Evolutionary conservation across 1,140 invertebrate genomes (phyloP).

Genomic region (Metopolophium dirhodum): DNA sequence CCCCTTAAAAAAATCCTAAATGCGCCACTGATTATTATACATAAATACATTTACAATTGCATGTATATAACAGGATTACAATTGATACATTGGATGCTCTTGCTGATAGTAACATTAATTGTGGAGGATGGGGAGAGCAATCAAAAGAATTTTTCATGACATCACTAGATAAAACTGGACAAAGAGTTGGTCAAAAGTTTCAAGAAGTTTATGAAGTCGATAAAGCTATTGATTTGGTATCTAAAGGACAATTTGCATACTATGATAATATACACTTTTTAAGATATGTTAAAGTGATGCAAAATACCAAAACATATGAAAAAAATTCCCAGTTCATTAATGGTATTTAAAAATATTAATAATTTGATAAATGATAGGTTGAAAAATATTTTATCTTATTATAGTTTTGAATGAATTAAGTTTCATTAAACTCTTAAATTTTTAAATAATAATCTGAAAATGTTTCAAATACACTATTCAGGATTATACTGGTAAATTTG

Average conservation of each 20-base stretch:
- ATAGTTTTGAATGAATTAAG: not conserved
- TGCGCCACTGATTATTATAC: not conserved
- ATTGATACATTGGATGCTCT: slow-evolving; percentile 78
- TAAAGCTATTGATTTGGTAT: slow-evolving; percentile 66
- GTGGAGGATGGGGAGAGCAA: slow-evolving; percentile 74
- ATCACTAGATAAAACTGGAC: slow-evolving; percentile 67
- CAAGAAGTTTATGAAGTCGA: slow-evolving; percentile 63
- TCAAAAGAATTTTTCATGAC: slow-evolving; percentile 73
- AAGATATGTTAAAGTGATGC: slow-evolving; percentile 68
- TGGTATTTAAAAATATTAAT: not conserved
- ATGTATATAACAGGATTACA: slow-evolving; percentile 68
- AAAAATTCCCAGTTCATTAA: not conserved
- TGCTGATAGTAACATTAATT: slow-evolving; percentile 66
- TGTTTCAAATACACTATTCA: not conserved
- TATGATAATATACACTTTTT: slow-evolving; percentile 81
- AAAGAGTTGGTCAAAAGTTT: slow-evolving; percentile 73
- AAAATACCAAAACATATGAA: slow-evolving; percentile 43
- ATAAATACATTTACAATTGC: not conserved
- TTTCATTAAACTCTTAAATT: not conserved
- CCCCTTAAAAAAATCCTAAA: too few relatives aligned
- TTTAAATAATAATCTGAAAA: not conserved
- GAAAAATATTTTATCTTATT: not conserved
- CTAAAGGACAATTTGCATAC: slow-evolving; percentile 75
- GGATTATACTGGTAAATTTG: too few relatives aligned
- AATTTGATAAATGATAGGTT: not conserved